A percentile compares a stretch with the other conserved stretches of the same genome.
Conservation (phyloP, 2,797 vertebrate genomes). For the Propithecus deckenii region DNA sequence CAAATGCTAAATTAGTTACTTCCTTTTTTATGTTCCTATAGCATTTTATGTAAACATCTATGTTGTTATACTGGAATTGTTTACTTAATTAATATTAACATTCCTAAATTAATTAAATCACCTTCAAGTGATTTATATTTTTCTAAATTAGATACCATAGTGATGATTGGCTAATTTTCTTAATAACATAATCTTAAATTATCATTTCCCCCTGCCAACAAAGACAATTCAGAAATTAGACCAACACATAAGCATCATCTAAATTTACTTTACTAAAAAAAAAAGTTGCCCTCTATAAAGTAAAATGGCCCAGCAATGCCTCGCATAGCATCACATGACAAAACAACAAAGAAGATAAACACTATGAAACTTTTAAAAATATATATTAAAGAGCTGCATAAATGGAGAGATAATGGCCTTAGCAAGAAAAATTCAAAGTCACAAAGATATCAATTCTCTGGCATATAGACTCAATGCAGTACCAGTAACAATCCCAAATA, state of each 20-base stretch:
- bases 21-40: neutral
- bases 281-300: neutral
- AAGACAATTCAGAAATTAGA: slow-evolving; percentile 7
- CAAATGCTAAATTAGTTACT: slow-evolving; percentile 29
- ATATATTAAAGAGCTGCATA: neutral
- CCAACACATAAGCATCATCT: neutral
- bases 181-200: slow-evolving; percentile 51
- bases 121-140: slow-evolving; percentile 54
- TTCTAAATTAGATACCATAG: neutral
- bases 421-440: slow-evolving; percentile 6
- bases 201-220: neutral
- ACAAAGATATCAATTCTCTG: neutral
- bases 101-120: slow-evolving; percentile 55
- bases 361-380: neutral
- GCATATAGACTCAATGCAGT: neutral
- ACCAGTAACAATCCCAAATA: neutral
- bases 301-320: neutral
- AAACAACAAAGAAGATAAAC: neutral
- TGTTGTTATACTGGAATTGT: slow-evolving; percentile 6
- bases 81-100: slow-evolving; percentile 52
- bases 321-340: neutral
- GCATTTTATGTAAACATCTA: slow-evolving; percentile 35
- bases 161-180: slow-evolving; percentile 42
- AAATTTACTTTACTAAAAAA: slow-evolving; percentile 7
- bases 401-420: neutral